Percentiles rank a stretch among this genome's conserved stretches.
phyloP scores from a whole-genome alignment of 2,888 invertebrate genomes.

The Ptychoptera contaminata region DNA sequence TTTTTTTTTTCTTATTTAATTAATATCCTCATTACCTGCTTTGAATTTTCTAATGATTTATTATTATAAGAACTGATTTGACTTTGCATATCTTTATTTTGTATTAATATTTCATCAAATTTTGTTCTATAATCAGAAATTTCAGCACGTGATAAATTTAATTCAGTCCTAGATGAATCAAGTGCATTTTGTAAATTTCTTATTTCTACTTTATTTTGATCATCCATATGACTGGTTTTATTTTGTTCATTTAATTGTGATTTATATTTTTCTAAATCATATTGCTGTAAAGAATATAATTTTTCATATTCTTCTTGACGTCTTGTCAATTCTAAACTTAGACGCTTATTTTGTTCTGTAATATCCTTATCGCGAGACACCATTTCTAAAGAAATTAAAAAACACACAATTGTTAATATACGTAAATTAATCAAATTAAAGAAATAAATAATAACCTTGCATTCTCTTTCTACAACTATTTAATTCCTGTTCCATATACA shows the following conservation, averaged over 20 bases:
- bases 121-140: slow-evolving; percentile 14
- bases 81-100: slow-evolving; percentile 19
- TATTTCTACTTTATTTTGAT: slow-evolving; percentile 24
- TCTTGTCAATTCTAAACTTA: slow-evolving; percentile 2
- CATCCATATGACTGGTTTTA: slow-evolving; percentile 13
- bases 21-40: slow-evolving; percentile 11
- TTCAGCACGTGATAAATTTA: slow-evolving; percentile 17
- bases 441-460: neutral
- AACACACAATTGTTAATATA: neutral
- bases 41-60: slow-evolving; percentile 18
- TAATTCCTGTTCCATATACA: slow-evolving; percentile 1
- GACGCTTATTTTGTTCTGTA: slow-evolving; percentile 3
- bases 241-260: slow-evolving; percentile 19
- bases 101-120: slow-evolving; percentile 17
- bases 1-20: neutral
- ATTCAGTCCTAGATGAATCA: slow-evolving; percentile 22
- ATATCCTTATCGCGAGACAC: slow-evolving; percentile 4
- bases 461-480: neutral
- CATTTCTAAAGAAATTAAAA: neutral
- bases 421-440: too few species aligned
- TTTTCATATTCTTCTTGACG: slow-evolving; percentile 6
- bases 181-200: slow-evolving; percentile 26
- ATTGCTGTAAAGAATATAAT: slow-evolving; percentile 15
- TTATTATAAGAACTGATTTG: slow-evolving; percentile 18
- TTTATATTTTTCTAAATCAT: slow-evolving; percentile 24